A percentile compares a stretch with the other conserved stretches of the same genome.
These are phyloP conservation scores for Mesembrinibis cayennensis DNA, from an alignment of 2,113 vertebrate genomes.

Conservation along the genomic window DNA sequence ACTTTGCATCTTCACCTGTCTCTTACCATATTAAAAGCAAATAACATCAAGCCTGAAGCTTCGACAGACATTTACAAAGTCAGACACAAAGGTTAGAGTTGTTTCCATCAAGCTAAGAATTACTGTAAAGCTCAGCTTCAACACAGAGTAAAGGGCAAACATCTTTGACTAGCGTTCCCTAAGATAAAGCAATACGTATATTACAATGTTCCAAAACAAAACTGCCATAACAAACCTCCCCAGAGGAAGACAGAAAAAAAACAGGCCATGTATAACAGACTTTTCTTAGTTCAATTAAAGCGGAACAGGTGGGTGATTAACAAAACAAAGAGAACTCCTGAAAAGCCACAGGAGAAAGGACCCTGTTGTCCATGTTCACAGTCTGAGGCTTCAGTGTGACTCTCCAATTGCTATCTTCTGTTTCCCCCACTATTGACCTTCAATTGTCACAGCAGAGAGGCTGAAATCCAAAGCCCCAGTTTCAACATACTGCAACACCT, in stretches of 20 bases:
- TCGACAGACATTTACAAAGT: background rate
- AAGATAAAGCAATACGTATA: background rate
- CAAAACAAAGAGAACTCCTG: background rate
- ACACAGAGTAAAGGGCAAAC: background rate
- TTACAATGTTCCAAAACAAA: constrained; percentile 18
- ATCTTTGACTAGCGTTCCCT: background rate
- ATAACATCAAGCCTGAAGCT: background rate
- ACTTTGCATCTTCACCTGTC: background rate
- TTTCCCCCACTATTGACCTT: background rate
- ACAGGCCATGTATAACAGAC: background rate
- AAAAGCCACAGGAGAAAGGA: background rate
- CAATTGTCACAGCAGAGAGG: background rate
- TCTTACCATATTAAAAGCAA: background rate
- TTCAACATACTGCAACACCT: background rate
- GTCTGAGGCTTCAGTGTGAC: background rate
- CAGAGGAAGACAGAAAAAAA: background rate
- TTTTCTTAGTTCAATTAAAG: background rate
- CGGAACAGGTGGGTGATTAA: background rate
- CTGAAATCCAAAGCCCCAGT: background rate
- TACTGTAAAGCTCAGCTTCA: background rate
- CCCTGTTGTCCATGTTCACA: background rate
- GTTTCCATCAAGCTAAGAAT: background rate
- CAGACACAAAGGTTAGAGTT: background rate
- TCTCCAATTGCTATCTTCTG: background rate
- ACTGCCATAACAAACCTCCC: background rate